Evolutionary conservation across 2,888 invertebrate genomes (phyloP).

Genomic region (Agapostemon virescens): DNA sequence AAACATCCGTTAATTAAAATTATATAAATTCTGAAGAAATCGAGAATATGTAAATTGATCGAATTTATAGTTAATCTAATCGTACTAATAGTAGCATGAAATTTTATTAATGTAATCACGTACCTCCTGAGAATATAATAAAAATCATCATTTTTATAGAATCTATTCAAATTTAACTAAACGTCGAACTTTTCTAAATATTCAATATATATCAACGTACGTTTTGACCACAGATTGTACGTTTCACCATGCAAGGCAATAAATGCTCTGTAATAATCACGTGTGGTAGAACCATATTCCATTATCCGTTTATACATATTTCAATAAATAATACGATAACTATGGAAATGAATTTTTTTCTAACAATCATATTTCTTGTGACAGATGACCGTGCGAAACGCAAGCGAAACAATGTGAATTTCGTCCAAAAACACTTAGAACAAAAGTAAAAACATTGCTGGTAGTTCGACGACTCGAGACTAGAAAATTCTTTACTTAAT

Average conservation of each 20-base stretch:
- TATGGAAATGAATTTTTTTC: slow-evolving; percentile 2
- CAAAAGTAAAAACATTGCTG: slow-evolving; percentile 10
- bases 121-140: not conserved
- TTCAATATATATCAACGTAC: not conserved
- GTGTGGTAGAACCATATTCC: not conserved
- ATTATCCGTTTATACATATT: slow-evolving; percentile 7
- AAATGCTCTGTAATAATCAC: slow-evolving; percentile 1
- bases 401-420: slow-evolving; percentile 7
- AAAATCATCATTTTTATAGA: not conserved
- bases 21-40: not conserved
- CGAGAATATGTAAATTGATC: not conserved
- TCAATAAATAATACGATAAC: slow-evolving; percentile 25
- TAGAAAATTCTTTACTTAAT: slow-evolving; percentile 42
- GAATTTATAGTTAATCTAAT: not conserved
- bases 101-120: not conserved
- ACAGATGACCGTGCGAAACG: slow-evolving; percentile 16
- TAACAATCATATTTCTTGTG: not conserved
- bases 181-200: not conserved
- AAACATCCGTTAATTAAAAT: not conserved
- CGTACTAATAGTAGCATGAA: not conserved
- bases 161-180: not conserved
- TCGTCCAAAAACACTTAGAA: slow-evolving; percentile 22
- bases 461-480: slow-evolving; percentile 27
- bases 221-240: not conserved
- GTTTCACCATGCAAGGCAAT: not conserved